A percentile compares a stretch with the other conserved stretches of the same genome.
Evolutionary conservation across 2,113 vertebrate species (phyloP).

Genomic region (Sterna hirundo): DNA sequence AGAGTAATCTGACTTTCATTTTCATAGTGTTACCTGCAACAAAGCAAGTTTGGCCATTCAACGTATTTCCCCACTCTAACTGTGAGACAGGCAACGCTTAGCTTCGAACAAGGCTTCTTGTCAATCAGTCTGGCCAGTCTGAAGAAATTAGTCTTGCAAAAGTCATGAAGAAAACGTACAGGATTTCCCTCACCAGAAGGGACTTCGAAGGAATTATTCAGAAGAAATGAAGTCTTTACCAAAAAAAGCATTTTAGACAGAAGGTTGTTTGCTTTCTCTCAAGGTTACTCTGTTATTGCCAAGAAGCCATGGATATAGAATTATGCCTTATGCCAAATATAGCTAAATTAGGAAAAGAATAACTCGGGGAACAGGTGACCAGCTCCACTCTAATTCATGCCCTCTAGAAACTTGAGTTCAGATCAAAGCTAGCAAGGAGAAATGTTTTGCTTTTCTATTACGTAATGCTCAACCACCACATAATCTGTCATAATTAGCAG

Average conservation of each 20-base stretch:
- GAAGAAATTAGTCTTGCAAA: neutral
- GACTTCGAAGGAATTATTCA: neutral
- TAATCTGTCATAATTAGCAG: slow-evolving; percentile 32
- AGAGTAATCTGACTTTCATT: neutral
- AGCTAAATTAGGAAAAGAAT: neutral
- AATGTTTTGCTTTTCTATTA: slow-evolving; percentile 24
- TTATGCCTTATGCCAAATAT: neutral
- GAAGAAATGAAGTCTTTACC: neutral
- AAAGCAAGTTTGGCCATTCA: neutral
- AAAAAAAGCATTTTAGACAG: neutral
- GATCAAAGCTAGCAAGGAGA: slow-evolving; percentile 18
- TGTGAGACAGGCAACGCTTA: neutral
- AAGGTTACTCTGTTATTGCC: neutral
- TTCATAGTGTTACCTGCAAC: neutral
- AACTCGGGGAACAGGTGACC: neutral
- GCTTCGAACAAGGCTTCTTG: neutral
- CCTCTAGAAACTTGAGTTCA: slow-evolving; percentile 25
- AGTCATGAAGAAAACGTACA: neutral
- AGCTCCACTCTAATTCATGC: neutral
- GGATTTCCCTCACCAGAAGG: neutral
- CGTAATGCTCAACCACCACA: neutral
- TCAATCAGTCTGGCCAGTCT: neutral
- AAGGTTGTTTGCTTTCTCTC: neutral
- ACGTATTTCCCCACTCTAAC: neutral
- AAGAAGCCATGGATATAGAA: neutral